Evolutionary conservation across 2,113 vertebrate genomes (phyloP), one percentile per base, ranked within the genome.

Genomic region (Daphoenositta chrysoptera): DNA sequence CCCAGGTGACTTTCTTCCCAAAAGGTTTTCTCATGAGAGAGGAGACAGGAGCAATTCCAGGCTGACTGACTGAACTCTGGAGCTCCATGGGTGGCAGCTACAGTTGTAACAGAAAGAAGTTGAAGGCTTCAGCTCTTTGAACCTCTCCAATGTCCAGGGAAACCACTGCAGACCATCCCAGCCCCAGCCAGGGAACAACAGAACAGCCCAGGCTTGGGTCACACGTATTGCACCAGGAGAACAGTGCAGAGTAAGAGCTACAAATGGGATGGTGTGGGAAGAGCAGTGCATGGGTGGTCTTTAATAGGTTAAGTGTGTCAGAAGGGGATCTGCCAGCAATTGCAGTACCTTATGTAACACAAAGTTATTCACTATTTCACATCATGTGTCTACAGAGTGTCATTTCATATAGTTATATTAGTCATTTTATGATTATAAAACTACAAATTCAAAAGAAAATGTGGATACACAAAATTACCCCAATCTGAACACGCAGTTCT

Each of bases 381-480:
- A 96, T 96, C 85, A 96, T 66, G 87, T 88, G 90, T 94, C 93
- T 93, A 87, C 83, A 91, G 69, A 50, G 50, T 96, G 94, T 91
- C 87, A 95, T 78, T 89, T 78, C 66, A 91, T 60, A 69, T 6
- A 86, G 68, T 90, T 94, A 54, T 69, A 88, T 93, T 93, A 96
- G 95, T 93, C 91, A 95, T 93, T 97, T 97, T 70, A 95, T 88
- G 82, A 95, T 94, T 96, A 94, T 88, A 94, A 86, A 97, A 92
- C 82, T 95, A 94, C 72, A 94, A 73, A 96, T 83, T 95, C 90
- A 95, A 94, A 93, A 95, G 94, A 94, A 95, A 93, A 80, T 92
- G 79, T 90, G 83, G 58, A 95, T 92, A 91, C 90, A 97, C 78
- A 96, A 86, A 95, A 95, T 96, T 95, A 96, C 48, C 63, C 51